Base-by-base conservation (phyloP, 1,140 invertebrate genomes). In the Nylanderia fulva region DNA sequence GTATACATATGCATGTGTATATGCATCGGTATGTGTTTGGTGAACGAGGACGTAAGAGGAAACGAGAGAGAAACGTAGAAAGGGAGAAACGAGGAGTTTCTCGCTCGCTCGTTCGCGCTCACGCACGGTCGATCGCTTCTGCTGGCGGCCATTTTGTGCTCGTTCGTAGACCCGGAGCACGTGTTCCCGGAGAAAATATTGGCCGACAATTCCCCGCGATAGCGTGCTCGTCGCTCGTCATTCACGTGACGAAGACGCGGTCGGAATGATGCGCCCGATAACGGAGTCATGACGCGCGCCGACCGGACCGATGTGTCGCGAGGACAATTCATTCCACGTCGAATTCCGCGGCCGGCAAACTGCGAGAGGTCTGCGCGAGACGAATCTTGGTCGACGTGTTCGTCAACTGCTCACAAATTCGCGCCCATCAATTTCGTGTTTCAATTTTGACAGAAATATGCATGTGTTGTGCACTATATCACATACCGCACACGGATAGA, bases 111-210 rank as follows among this genome's bases (percentile, higher is more conserved):
- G 45, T 87, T 86, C 90, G 74, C 63, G 66, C 84, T 90, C 86
- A 92, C 90, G 88, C 87, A 91, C 92, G 93, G 92, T 93, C 93
- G 93, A 93, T 93, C 92, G 92, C 85, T 91, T 85, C 87, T 87
- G 87, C 82, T 85, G 91, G 91, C 92, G 91, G 93, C 93, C 93
- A 94, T 94, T 93, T 94, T 94, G 93, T 92, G 91, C 86, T 91
- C 82, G 90, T 87, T 83, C 88, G 91, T 86, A 90, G 87, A 87
- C 75, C 87, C 87, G 88, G 87, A 15, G 45, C 45, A 48, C 45
- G 45, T 90, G 91, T 91, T 90, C 90, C 89, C 89, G 87, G 92
- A 89, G 87, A 93, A 93, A 93, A 92, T 93, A 92, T 92, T 92
- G 92, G 85, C 91, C 91, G 82, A 24, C 85, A 88, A 89, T 90